A percentile compares a stretch with the other conserved stretches of the same genome.
These are phyloP conservation scores for Urosaurus nigricauda DNA, from an alignment of 2,797 vertebrate genomes.

Conservation along the genomic window DNA sequence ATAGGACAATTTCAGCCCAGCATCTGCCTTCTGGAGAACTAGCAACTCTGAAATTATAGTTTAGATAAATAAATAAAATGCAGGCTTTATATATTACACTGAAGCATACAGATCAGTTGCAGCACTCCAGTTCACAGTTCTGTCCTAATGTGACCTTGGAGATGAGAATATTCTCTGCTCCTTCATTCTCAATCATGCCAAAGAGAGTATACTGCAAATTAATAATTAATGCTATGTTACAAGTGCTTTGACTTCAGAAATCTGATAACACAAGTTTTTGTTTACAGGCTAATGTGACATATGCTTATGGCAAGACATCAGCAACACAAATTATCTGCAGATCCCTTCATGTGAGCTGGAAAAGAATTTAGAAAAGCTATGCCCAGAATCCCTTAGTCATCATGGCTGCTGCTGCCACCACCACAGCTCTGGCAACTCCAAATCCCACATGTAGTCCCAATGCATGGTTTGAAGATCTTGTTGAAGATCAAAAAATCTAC, in stretches of 20 bases:
- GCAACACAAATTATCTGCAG: not conserved
- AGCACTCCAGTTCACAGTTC: not conserved
- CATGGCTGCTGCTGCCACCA: too few species aligned
- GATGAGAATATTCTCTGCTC: not conserved
- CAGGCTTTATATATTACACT: not conserved
- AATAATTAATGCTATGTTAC: not conserved
- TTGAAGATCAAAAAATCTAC: not conserved
- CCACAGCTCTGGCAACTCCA: not conserved
- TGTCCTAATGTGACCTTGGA: slow-evolving; percentile 1
- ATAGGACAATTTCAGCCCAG: not conserved
- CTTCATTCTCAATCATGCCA: not conserved
- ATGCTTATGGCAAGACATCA: not conserved
- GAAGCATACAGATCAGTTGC: not conserved
- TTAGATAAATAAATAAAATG: not conserved
- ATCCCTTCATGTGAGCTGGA: too few species aligned
- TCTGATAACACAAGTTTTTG: not conserved
- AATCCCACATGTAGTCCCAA: not conserved
- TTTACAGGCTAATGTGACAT: not conserved
- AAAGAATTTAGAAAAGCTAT: too few species aligned
- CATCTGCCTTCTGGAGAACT: not conserved
- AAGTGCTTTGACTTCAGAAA: not conserved
- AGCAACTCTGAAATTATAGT: not conserved
- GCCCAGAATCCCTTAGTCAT: too few species aligned
- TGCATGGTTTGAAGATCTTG: not conserved
- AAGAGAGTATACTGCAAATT: not conserved